Conservation (phyloP, 2,797 vertebrate species). For the Oryzias sinensis region DNA sequence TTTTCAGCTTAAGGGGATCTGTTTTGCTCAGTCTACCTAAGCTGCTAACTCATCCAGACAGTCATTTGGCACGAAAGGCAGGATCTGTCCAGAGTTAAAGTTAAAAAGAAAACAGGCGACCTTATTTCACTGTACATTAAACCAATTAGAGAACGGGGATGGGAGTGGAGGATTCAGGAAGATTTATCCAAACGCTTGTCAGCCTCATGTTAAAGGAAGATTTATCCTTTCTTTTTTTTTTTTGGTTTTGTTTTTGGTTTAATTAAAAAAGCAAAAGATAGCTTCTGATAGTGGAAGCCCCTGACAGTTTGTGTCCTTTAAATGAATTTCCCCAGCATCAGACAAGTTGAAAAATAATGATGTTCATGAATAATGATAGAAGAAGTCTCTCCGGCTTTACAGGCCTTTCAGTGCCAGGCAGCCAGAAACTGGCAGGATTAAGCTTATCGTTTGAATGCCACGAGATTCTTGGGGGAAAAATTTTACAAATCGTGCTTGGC, state of each 20-base stretch:
- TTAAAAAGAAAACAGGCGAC: slow-evolving; percentile 58
- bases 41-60: slow-evolving; percentile 62
- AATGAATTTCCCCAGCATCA: slow-evolving; percentile 34
- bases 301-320: slow-evolving; percentile 56
- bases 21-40: slow-evolving; percentile 63
- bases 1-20: slow-evolving; percentile 65
- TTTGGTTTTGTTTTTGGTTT: too few species aligned
- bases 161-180: slow-evolving; percentile 12
- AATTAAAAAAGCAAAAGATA: slow-evolving; percentile 25
- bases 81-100: slow-evolving; percentile 56
- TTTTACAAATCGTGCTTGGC: slow-evolving; percentile 63
- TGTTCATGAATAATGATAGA: slow-evolving; percentile 70
- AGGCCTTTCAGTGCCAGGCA: slow-evolving; percentile 59
- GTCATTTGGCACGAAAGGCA: slow-evolving; percentile 45
- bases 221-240: slow-evolving; percentile 12
- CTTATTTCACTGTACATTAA: slow-evolving; percentile 74
- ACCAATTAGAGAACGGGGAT: slow-evolving; percentile 55
- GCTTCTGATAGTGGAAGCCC: slow-evolving; percentile 52
- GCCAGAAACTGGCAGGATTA: slow-evolving; percentile 58
- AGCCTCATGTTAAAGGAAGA: slow-evolving; percentile 38
- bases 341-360: slow-evolving; percentile 67
- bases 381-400: slow-evolving; percentile 62
- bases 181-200: slow-evolving; percentile 55
- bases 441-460: slow-evolving; percentile 65
- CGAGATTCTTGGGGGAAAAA: slow-evolving; percentile 53